A percentile compares a stretch with the other conserved stretches of the same genome.
Conservation (phyloP, 2,888 invertebrate genomes). For the Oscheius sp. region DNA sequence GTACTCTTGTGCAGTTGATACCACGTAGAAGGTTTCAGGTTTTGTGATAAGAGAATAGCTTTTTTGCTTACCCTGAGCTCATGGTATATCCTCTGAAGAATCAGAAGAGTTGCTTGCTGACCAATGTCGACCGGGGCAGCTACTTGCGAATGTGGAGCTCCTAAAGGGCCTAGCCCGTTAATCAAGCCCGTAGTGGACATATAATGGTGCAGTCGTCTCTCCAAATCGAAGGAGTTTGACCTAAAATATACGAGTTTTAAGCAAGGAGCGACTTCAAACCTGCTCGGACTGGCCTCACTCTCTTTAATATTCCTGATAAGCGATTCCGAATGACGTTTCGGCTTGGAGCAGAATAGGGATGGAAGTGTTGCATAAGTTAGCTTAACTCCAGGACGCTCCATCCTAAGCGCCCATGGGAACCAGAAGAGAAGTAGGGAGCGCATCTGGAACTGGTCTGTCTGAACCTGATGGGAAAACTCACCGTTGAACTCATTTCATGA, state of each 20-base stretch:
- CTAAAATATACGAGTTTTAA: conserved; percentile 27
- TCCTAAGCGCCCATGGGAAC: conserved; percentile 72
- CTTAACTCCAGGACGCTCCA: conserved; percentile 70
- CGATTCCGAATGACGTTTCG: conserved; percentile 70
- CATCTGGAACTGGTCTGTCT: conserved; percentile 51
- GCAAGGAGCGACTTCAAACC: background rate
- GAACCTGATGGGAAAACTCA: conserved; percentile 30
- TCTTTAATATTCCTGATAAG: conserved; percentile 71
- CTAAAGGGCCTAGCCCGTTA: conserved; percentile 43
- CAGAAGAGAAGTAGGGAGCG: conserved; percentile 71
- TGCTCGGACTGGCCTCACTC: conserved; percentile 55
- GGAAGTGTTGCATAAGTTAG: conserved; percentile 67
- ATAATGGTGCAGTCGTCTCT: conserved; percentile 61
- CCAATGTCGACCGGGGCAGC: conserved; percentile 56
- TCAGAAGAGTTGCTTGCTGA: conserved; percentile 67
- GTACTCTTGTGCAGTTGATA: no score
- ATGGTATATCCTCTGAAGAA: conserved; percentile 69
- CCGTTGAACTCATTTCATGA: conserved; percentile 72
- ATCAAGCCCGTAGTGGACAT: conserved; percentile 52
- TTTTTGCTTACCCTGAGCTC: conserved; percentile 64
- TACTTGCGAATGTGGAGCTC: conserved; percentile 35
- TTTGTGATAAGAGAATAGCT: background rate
- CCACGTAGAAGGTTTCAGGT: no score
- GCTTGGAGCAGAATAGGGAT: conserved; percentile 64
- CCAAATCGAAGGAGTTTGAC: conserved; percentile 65